Base-by-base conservation (phyloP, 2,888 invertebrate species). In the Doris montereyensis region DNA sequence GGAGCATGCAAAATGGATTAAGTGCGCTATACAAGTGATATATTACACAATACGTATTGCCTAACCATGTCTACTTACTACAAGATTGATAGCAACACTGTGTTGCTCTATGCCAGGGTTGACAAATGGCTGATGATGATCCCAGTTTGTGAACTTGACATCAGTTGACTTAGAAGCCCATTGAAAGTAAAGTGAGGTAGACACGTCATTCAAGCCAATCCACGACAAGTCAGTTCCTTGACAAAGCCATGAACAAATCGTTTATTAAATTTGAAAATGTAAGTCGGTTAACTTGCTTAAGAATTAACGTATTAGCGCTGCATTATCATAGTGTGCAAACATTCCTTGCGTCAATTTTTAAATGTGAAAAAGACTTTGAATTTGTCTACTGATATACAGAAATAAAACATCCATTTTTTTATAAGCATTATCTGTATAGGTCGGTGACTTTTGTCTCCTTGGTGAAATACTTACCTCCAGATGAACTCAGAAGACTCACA, bases 101-200 rank as follows among this genome's bases (percentile, higher is more conserved):
- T 88, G 86, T 74, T 87, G 85, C 17, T 86, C 80, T 28, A 80
- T 68, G 17, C 83, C 83, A 0, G 80, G 68, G 1, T 79, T 82
- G n/a, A 84, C 83, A 52, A 80, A 82, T 0, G 89, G 89, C 76
- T 88, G 86, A 52, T 85, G 83, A 1, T 83, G 21, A 52, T 86
- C 85, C 88, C 88, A 88, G 85, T 87, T 87, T 24, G 88, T 88
- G 78, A 84, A 89, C 34, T 77, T 78, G 10, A 88, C 88, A 4
- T 85, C 82, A 30, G 84, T 78, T 34, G 84, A 84, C 71, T 83
- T 84, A 5, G 83, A 78, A n/a, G n/a, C n/a, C 89, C 89, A 89
- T 68, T 86, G 84, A 82, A 86, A 88, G 35, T 84, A 75, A 24
- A 83, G 82, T 41, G 84, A 82, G 30, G 83, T 81, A 57, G 81